A percentile compares a stretch with the other conserved stretches of the same genome.
phyloP scores from a whole-genome alignment of 37 sponge, comb jelly and placozoan species.

The Eunapius fragilis region DNA sequence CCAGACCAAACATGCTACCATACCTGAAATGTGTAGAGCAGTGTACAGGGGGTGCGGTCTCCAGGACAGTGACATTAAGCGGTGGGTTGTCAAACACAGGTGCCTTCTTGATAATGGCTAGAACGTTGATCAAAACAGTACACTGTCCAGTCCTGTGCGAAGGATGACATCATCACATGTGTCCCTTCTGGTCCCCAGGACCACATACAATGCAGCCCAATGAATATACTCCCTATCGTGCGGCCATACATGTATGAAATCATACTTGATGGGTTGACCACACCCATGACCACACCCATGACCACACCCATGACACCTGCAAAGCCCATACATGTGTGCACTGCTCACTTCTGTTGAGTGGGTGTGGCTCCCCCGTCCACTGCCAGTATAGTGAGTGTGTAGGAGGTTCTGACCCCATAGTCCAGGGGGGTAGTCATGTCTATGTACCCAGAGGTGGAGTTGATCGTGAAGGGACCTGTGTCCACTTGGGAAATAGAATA shows the following conservation, averaged over 20 bases:
- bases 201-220: neutral
- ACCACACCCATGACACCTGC: no score
- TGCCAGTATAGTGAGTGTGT: conserved; percentile 27
- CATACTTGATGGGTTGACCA: no score
- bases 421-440: conserved; percentile 16
- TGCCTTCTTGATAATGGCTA: neutral
- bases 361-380: neutral
- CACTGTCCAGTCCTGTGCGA: neutral
- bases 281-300: no score
- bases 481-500: neutral
- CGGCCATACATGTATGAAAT: no score
- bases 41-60: neutral
- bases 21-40: neutral
- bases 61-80: neutral
- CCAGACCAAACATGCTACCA: neutral
- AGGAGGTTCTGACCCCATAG: conserved; percentile 9
- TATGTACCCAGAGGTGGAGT: conserved; percentile 3
- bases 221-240: no score
- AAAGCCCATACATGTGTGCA: neutral
- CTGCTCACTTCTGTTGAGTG: neutral
- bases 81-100: neutral
- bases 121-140: neutral
- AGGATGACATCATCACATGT: no score
- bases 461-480: neutral
- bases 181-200: neutral